Evolutionary conservation across 2,888 invertebrate genomes (phyloP).

Genomic region (Folsomia manolachei): DNA sequence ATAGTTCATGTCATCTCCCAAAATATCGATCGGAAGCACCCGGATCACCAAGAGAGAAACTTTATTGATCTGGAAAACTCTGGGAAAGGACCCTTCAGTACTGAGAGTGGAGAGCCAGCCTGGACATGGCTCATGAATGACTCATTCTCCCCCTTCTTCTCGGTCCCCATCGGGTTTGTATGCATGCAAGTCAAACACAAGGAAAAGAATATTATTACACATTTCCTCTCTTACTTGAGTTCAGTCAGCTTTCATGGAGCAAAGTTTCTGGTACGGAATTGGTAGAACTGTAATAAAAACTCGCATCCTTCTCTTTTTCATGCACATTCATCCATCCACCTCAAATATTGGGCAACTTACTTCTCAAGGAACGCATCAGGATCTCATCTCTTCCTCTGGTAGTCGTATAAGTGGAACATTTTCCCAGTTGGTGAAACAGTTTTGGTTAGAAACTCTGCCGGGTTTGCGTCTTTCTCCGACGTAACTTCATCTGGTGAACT

Average conservation of each 20-base stretch:
- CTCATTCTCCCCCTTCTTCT: conserved; percentile 21
- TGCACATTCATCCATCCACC: not conserved
- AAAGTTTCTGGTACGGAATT: too few species aligned
- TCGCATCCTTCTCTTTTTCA: not conserved
- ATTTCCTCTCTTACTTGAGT: too few species aligned
- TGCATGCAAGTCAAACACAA: too few species aligned
- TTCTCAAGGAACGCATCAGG: not conserved
- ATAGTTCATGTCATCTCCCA: not conserved
- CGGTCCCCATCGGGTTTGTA: conserved; percentile 20
- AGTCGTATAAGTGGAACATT: not conserved
- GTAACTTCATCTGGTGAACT: not conserved
- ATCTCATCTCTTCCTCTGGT: not conserved
- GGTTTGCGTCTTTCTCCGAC: not conserved
- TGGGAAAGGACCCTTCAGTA: not conserved
- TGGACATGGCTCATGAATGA: conserved; percentile 18
- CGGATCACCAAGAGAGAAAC: conserved; percentile 9
- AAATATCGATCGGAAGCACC: conserved; percentile 13
- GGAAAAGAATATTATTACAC: too few species aligned
- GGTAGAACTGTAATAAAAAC: not conserved
- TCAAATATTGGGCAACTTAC: not conserved
- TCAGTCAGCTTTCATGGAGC: too few species aligned
- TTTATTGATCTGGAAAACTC: conserved; percentile 1
- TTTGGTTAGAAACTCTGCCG: not conserved
- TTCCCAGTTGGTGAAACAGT: not conserved
- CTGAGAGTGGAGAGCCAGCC: not conserved